Evolutionary conservation across 2,113 vertebrate species (phyloP).

Genomic region (zebrafish (Danio rerio)): GRCz12tu NC_133180.1:874001-874500

Average conservation of each 20-base stretch:
- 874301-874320: conserved; percentile 1
- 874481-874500: too few relatives aligned
- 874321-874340: background rate
- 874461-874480: too few relatives aligned
- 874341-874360: background rate
- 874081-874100: conserved; percentile 58
- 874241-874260: background rate
- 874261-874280: background rate
- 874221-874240: background rate
- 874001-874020: too few relatives aligned
- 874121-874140: conserved; percentile 71
- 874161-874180: conserved; percentile 59
- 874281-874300: background rate
- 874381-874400: background rate
- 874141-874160: conserved; percentile 77
- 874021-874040: background rate
- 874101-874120: conserved; percentile 70
- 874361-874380: background rate
- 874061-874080: conserved; percentile 27
- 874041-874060: conserved; percentile 38
- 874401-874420: background rate
- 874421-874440: too few relatives aligned
- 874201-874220: conserved; percentile 13
- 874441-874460: too few relatives aligned
- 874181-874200: conserved; percentile 29